Evolutionary conservation across 2,797 vertebrate genomes (phyloP).

Genomic region (Sandelia bainsii): DNA sequence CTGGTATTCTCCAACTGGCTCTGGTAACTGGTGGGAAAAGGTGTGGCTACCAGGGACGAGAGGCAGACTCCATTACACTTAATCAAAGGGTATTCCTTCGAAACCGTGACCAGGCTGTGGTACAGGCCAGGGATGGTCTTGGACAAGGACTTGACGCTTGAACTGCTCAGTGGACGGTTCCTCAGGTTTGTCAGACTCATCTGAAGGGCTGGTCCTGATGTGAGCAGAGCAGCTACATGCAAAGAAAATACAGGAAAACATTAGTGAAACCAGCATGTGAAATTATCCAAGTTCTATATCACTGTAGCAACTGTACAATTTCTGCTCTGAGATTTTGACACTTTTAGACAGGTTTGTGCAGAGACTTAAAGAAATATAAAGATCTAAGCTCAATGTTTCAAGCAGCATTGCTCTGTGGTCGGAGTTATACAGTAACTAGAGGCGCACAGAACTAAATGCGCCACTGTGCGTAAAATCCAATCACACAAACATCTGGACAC

Average conservation of each 20-base stretch:
- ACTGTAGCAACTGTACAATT: too few species aligned
- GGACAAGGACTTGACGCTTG: rapidly evolving
- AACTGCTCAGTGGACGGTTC: neutral
- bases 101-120: neutral
- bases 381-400: too few species aligned
- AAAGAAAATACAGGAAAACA: neutral
- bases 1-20: neutral
- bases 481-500: too few species aligned
- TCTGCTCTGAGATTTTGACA: too few species aligned
- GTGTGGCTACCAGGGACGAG: rapidly evolving
- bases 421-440: too few species aligned
- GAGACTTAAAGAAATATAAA: too few species aligned
- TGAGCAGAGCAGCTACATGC: neutral
- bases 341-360: too few species aligned
- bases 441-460: too few species aligned
- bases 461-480: too few species aligned
- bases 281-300: too few species aligned
- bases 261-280: neutral
- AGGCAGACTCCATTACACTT: neutral
- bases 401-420: too few species aligned
- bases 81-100: neutral
- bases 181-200: neutral
- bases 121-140: neutral
- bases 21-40: neutral
- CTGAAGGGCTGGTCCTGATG: neutral